Base-by-base conservation (phyloP, 2,797 vertebrate genomes). In the Hoplostethus atlanticus region DNA sequence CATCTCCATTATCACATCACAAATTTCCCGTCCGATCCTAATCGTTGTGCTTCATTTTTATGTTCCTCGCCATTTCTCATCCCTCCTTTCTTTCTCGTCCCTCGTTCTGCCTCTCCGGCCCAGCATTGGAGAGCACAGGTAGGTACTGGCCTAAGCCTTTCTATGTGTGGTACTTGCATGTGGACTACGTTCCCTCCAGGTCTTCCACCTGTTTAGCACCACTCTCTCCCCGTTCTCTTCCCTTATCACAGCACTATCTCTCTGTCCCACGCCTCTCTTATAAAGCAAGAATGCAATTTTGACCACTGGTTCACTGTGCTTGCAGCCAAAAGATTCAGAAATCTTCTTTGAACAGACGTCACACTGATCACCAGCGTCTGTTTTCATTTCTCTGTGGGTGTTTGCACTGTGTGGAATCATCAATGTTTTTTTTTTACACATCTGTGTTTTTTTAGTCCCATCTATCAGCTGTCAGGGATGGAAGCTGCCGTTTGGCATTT, bases 91-190 rank as follows among this genome's bases (percentile, higher is more conserved):
- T 54, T 55, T 71, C 51, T 56, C 16, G 34, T 74, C 59, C 16
- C 58, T 42, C 57, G 53, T 16, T 47, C 66, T 42, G 55, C 52
- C 54, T 82, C 70, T 50, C 72, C 76, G 21, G 28, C 66, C 71
- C 90, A 94, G 94, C 89, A 91, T 71, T 68, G 65, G 85, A 92
- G 66, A 79, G 81, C 54, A 59, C 83, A 93, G 94, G 95, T 95
- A 94, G 89, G 94, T 95, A 57, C 34, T 21, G 61, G 71, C 47
- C 46, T 8, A 76, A 10, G 66, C 6, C 40, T 70, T 16, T 61
- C 21, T 54, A 1, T 67, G 55, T 46, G 9, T 60, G 67, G 3
- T 64, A 54, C 46, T 47, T 79, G 85, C 76, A 79, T 77, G 73
- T 11, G 57, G 28, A 15, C 38, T 4, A n/a, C 8, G 1, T 28